Evolutionary conservation across 2,888 invertebrate species (phyloP), one percentile per base, ranked within the genome.

Genomic region (Anaspis maculata): DNA sequence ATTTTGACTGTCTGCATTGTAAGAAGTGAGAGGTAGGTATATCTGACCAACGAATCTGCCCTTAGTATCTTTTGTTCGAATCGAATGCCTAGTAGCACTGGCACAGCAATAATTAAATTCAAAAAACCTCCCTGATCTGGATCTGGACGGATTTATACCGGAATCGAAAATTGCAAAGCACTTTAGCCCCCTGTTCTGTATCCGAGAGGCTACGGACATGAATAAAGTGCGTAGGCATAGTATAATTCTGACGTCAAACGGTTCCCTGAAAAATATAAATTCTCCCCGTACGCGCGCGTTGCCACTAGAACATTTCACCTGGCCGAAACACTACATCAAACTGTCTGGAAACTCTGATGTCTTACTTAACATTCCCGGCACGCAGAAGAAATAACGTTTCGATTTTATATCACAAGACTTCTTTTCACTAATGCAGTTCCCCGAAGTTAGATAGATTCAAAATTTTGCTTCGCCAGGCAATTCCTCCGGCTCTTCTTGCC

Each of bases 321-420:
- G 47, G 46, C 47, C 49, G 42, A 48, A 49, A 45, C 48, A 51
- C 52, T 56, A 54, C 48, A 56, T 56, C 56, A 56, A 54, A 49
- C 56, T 56, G 56, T 54, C 56, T 48, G 34, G 43, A 46, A 56
- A 49, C 46, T 50, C 46, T 38, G 48, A 53, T 49, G 50, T 51
- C 51, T 54, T 51, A 49, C 46, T 52, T 52, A 48, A 46, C 43
- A 52, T 54, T 52, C 52, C 34, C 33, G 34, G 34, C 49, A 41
- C 46, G 42, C 23, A n/a, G 33, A 21, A 33, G 40, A 40, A 40
- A 40, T 40, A 40, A 36, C 33, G 33, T 40, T 40, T 40, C 40
- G 40, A 40, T 40, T 33, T 36, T 40, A 33, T 33, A 40, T 27
- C 3, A 16, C 37, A 29, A 29, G 33, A 22, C 37, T 33, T 29